Evolutionary conservation across 2,113 vertebrate genomes (phyloP).

Genomic region (Cyphomyrus discorhynchus): DNA sequence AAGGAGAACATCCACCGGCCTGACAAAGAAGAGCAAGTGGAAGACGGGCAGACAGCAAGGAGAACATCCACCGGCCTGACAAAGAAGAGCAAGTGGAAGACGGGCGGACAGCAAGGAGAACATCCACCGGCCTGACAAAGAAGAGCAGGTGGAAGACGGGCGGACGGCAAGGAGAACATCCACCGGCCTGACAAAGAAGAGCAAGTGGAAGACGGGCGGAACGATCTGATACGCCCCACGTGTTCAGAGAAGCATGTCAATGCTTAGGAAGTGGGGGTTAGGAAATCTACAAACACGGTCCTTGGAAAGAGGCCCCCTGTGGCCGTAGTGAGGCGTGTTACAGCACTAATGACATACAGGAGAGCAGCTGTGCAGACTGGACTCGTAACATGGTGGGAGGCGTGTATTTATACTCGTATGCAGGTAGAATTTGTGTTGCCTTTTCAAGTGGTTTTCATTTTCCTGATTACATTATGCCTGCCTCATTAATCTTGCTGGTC

Average conservation of each 20-base stretch:
- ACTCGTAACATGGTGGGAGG: neutral
- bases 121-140: too few species aligned
- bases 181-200: neutral
- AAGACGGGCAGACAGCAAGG: too few species aligned
- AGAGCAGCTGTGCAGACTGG: neutral
- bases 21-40: too few species aligned
- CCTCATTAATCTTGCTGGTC: neutral
- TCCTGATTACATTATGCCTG: neutral
- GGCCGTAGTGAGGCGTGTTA: neutral
- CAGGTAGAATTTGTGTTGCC: too few species aligned
- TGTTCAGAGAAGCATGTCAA: neutral
- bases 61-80: too few species aligned
- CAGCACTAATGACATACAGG: neutral
- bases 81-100: neutral
- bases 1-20: too few species aligned
- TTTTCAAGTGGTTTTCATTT: neutral
- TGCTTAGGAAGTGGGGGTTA: neutral
- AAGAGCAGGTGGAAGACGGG: too few species aligned
- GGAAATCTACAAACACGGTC: neutral
- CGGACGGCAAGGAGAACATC: too few species aligned
- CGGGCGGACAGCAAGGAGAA: too few species aligned
- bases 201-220: neutral
- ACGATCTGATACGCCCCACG: neutral
- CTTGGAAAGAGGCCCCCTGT: neutral
- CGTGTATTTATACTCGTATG: too few species aligned